phyloP scores from a whole-genome alignment of 2,888 invertebrate species.

The Drosophila colorata region DNA sequence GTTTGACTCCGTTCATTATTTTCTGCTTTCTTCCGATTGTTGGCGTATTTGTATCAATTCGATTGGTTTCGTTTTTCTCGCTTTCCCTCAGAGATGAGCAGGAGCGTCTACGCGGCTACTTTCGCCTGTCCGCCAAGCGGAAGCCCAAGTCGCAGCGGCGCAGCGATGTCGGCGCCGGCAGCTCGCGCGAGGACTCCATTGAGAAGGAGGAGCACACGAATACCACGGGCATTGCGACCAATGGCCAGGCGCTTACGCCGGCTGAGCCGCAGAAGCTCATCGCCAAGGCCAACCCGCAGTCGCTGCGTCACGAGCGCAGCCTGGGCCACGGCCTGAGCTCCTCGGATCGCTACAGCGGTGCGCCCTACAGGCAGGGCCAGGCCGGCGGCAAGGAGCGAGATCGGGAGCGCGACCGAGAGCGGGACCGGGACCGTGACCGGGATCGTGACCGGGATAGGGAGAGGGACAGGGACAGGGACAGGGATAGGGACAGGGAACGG shows the following conservation, averaged over 20 bases:
- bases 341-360: slow-evolving; percentile 51
- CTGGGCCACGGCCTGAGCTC: slow-evolving; percentile 35
- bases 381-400: slow-evolving; percentile 39
- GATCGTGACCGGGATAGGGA: slow-evolving; percentile 32
- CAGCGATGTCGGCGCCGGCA: slow-evolving; percentile 58
- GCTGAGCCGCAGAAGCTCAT: slow-evolving; percentile 20
- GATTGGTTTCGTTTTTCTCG: background rate
- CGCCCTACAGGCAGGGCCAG: slow-evolving; percentile 56
- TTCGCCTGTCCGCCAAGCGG: slow-evolving; percentile 86
- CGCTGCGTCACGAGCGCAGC: slow-evolving; percentile 50
- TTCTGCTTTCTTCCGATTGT: background rate
- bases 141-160: slow-evolving; percentile 84
- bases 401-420: slow-evolving; percentile 34
- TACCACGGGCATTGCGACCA: slow-evolving; percentile 74
- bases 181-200: slow-evolving; percentile 83
- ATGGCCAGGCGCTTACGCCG: slow-evolving; percentile 24
- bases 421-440: slow-evolving; percentile 22
- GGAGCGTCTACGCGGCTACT: slow-evolving; percentile 87
- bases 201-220: slow-evolving; percentile 83
- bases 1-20: background rate
- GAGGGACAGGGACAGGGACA: slow-evolving; percentile 26
- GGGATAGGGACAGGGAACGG: slow-evolving; percentile 27
- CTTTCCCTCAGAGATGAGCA: slow-evolving; percentile 86
- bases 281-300: slow-evolving; percentile 6
- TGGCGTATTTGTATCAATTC: background rate